A percentile compares a stretch with the other conserved stretches of the same genome.
phyloP scores from a whole-genome alignment of 1,140 invertebrate genomes.

The Pteromalus puparum region DNA sequence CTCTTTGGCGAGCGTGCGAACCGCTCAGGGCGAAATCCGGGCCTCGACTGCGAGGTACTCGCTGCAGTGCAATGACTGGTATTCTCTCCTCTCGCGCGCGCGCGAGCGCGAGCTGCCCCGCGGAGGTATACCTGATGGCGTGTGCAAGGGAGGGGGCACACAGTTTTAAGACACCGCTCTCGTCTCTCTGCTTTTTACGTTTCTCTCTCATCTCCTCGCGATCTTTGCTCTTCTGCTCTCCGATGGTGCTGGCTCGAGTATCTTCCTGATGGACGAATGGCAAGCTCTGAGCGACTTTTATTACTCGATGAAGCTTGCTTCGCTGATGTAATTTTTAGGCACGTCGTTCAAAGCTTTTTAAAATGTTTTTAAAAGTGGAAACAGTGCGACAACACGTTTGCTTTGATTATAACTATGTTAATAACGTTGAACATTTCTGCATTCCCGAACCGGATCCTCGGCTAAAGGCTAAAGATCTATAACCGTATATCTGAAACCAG shows the following conservation, averaged over 20 bases:
- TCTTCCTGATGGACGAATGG: background rate
- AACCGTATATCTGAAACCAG: no score
- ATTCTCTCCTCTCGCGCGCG: background rate
- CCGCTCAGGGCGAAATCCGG: constrained; percentile 38
- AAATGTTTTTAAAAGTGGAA: no score
- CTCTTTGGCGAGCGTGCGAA: constrained; percentile 47
- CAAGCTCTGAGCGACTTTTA: background rate
- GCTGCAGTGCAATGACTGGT: constrained; percentile 35
- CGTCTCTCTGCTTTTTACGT: background rate
- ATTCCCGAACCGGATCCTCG: no score
- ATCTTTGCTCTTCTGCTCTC: background rate
- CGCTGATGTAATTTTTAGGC: no score
- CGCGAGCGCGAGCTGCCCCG: background rate
- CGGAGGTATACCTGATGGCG: background rate
- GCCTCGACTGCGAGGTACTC: constrained; percentile 1
- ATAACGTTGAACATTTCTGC: no score
- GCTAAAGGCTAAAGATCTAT: no score
- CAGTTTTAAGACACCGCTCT: constrained; percentile 8
- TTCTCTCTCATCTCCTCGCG: background rate
- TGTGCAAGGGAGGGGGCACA: background rate
- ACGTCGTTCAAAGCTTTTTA: no score
- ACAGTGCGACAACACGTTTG: no score
- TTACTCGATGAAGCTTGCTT: background rate
- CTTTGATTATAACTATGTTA: no score
- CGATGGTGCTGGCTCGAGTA: background rate